A percentile compares a stretch with the other conserved stretches of the same genome.
These are phyloP conservation scores for Arenaria interpres DNA, from an alignment of 2,113 vertebrate genomes.

Conservation along the genomic window DNA sequence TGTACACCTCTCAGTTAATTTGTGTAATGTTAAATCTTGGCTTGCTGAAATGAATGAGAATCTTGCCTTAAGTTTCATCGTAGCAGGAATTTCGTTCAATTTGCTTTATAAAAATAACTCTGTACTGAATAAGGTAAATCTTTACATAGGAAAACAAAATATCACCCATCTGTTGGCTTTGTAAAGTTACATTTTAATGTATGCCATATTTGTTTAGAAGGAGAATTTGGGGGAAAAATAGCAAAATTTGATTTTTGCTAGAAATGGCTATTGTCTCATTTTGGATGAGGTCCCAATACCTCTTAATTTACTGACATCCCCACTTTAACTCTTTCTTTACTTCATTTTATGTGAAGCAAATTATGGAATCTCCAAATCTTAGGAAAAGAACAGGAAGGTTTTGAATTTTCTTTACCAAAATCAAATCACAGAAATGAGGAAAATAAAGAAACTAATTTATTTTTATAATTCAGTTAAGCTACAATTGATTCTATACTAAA, in stretches of 20 bases:
- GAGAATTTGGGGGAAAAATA: neutral
- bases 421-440: neutral
- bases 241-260: neutral
- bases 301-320: neutral
- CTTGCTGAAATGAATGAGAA: neutral
- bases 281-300: neutral
- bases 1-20: neutral
- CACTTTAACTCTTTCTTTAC: neutral
- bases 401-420: neutral
- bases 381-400: neutral
- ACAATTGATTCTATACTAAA: constrained; percentile 61
- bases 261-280: neutral
- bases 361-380: neutral
- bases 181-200: neutral
- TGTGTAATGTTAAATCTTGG: neutral
- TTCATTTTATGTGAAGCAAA: neutral
- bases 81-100: neutral
- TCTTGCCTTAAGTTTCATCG: neutral
- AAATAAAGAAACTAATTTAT: neutral
- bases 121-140: neutral
- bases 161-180: neutral
- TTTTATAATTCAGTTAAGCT: constrained; percentile 57
- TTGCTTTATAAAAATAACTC: neutral
- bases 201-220: neutral
- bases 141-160: neutral